Conservation (phyloP, 1,140 invertebrate species). For the Zelostemma sp. region DNA sequence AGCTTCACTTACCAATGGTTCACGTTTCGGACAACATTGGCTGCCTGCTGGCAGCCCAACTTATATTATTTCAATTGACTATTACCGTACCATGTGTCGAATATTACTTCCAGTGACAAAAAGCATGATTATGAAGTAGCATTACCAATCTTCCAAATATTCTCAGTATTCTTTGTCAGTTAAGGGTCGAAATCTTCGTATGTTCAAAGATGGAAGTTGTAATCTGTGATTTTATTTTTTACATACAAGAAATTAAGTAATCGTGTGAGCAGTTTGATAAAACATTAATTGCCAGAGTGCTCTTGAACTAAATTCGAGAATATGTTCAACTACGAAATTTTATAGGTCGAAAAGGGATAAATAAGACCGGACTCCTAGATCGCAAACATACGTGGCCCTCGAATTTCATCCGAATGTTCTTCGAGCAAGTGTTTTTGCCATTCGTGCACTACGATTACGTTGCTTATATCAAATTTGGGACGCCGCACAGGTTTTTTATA, state of each 20-base stretch:
- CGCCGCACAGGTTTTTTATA: conserved; percentile 81
- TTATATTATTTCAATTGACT: not conserved
- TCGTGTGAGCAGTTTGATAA: not conserved
- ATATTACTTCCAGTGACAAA: too few species aligned
- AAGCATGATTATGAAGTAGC: too few species aligned
- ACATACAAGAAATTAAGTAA: not conserved
- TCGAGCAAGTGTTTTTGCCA: conserved; percentile 85
- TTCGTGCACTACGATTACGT: conserved; percentile 91
- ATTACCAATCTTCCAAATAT: too few species aligned
- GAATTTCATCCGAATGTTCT: conserved; percentile 43
- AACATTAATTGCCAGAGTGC: not conserved
- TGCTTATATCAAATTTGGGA: conserved; percentile 95
- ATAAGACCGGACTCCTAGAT: not conserved
- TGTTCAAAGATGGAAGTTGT: conserved; percentile 17
- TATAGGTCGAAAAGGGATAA: not conserved
- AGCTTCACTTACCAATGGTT: conserved; percentile 92
- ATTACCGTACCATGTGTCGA: not conserved
- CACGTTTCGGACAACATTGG: conserved; percentile 96
- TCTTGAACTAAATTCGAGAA: not conserved
- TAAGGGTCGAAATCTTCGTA: conserved; percentile 13
- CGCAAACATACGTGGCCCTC: not conserved
- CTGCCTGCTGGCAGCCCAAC: conserved; percentile 82
- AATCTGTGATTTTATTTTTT: conserved; percentile 55
- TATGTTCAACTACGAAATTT: too few species aligned
- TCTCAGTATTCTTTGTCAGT: not conserved